Evolutionary conservation across 2,797 vertebrate genomes (phyloP), one percentile per base, ranked within the genome.

Genomic region (Linurgus olivaceus): DNA sequence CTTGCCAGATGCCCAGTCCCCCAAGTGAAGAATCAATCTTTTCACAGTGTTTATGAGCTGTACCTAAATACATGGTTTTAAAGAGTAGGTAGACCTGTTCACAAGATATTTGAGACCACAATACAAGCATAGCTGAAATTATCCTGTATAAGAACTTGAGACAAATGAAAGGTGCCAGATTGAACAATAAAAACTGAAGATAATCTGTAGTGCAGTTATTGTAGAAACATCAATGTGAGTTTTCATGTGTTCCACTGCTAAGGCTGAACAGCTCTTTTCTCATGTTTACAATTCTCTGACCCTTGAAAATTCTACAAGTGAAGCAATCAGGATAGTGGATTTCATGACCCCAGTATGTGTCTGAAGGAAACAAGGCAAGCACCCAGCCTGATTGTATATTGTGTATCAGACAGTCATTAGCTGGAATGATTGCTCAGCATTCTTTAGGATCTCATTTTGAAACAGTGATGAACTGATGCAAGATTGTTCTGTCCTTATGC

Each of bases 391-490:
- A 86, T 58, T 92, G 54, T 85, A 23, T 26, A 82, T 54, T 82
- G 81, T 82, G 40, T 47, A 68, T 57, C 74, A 92, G 84, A 25
- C 72, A 76, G n/a, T 66, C 65, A 87, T 92, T 77, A 90, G 40
- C 50, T 77, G 74, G 45, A 95, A 74, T 74, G 70, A 80, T 54
- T 91, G 78, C 65, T 97, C 78, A 90, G 72, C 74, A 61, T 44
- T 96, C 88, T 81, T 74, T n/a, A 83, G 68, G 78, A 72, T 77
- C 40, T 83, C 61, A 65, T 80, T 94, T 86, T 72, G 78, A 78
- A 94, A 58, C 33, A 71, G 29, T n/a, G 31, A 86, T 87, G 71
- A 82, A 91, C 38, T 70, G 63, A 62, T 4, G 4, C 13, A 85
- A 88, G 66, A 87, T 62, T 86, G 26, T 71, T 79, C 67, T 67